Conservation (phyloP, 2,113 vertebrate genomes). For the Leucosticte australis region DNA sequence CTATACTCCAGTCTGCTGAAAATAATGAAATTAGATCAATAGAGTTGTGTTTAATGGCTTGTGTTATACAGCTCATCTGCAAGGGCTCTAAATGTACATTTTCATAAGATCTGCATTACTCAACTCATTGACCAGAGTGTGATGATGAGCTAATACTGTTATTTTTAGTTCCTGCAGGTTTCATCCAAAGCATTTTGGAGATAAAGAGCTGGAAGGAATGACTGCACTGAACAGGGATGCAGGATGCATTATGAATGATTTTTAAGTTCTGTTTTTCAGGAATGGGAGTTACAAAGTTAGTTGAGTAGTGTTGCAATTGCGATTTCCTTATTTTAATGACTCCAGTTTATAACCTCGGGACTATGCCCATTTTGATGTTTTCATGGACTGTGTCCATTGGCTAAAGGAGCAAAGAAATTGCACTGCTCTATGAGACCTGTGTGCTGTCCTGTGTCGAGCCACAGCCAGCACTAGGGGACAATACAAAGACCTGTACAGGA, state of each 20-base stretch:
- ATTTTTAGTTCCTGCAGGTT: slow-evolving; percentile 51
- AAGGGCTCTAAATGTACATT: slow-evolving; percentile 38
- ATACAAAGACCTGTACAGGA: not conserved
- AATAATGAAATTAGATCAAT: slow-evolving; percentile 62
- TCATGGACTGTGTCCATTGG: not conserved
- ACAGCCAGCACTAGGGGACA: not conserved
- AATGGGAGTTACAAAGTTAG: not conserved
- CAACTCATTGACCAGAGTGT: slow-evolving; percentile 62
- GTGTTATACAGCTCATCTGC: slow-evolving; percentile 56
- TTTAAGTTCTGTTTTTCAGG: slow-evolving; percentile 28
- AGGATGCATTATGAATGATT: not conserved
- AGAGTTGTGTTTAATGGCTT: slow-evolving; percentile 62
- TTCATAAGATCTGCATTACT: slow-evolving; percentile 65
- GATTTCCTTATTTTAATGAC: not conserved
- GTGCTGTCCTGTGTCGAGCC: not conserved
- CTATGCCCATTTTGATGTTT: not conserved
- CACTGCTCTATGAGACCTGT: not conserved
- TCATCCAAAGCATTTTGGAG: not conserved
- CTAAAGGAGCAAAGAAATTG: not conserved
- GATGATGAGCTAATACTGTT: slow-evolving; percentile 54
- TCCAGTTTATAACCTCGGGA: not conserved
- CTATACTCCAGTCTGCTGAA: slow-evolving; percentile 35
- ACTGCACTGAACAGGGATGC: not conserved
- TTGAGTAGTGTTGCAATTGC: not conserved
- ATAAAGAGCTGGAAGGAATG: slow-evolving; percentile 30